These are phyloP conservation scores for Hesperia comma DNA, from an alignment of 2,888 invertebrate genomes.

Conservation along the genomic window DNA sequence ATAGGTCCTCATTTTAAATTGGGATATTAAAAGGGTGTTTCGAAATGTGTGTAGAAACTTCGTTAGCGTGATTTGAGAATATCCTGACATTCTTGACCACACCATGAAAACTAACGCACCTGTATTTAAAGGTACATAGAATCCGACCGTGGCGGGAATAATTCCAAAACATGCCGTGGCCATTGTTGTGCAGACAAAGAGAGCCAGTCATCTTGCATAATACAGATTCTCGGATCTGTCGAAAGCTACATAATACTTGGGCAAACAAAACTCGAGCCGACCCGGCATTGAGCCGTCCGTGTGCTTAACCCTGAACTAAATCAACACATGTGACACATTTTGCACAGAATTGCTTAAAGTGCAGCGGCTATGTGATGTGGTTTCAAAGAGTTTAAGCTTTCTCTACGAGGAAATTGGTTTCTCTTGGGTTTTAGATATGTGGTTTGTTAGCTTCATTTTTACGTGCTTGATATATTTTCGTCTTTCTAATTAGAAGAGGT, in stretches of 20 bases:
- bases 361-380: not conserved
- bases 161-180: constrained; percentile 8
- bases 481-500: too few species aligned
- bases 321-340: constrained; percentile 50
- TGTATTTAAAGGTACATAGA: constrained; percentile 1
- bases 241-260: constrained; percentile 48
- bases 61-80: too few species aligned
- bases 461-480: too few species aligned
- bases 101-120: not conserved
- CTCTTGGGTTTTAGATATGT: not conserved
- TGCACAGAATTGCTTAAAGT: constrained; percentile 30
- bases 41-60: too few species aligned
- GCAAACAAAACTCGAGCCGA: constrained; percentile 51
- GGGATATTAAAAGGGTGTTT: too few species aligned
- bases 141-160: constrained; percentile 5
- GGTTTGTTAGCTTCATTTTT: not conserved
- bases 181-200: constrained; percentile 25
- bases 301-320: constrained; percentile 63
- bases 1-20: too few species aligned
- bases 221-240: constrained; percentile 34
- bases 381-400: not conserved
- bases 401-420: not conserved
- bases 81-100: too few species aligned
- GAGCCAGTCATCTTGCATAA: constrained; percentile 27
- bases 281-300: constrained; percentile 57